A percentile compares a stretch with the other conserved stretches of the same genome.
phyloP scores from a whole-genome alignment of 2,888 invertebrate species.

The Parnassius orleans region DNA sequence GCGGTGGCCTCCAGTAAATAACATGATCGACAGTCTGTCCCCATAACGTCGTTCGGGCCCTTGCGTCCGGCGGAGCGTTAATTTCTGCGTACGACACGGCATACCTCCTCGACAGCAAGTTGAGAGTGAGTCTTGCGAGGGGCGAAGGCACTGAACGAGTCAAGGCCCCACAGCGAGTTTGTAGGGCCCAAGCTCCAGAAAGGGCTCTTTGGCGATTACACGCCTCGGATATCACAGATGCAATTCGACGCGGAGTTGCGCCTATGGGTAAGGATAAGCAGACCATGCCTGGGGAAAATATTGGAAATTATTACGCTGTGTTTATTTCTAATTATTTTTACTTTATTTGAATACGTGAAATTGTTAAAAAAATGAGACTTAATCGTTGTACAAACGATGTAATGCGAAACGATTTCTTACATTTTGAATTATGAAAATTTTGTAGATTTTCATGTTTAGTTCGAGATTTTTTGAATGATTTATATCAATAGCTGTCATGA shows the following conservation, averaged over 20 bases:
- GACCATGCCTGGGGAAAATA: conserved; percentile 78
- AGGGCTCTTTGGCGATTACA: conserved; percentile 73
- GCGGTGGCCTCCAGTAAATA: conserved; percentile 87
- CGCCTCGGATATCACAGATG: conserved; percentile 54
- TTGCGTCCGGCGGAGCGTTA: conserved; percentile 57
- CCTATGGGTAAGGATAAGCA: conserved; percentile 83
- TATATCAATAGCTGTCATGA: no score
- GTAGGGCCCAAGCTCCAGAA: conserved; percentile 75
- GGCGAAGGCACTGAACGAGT: conserved; percentile 83
- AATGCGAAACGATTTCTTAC: no score
- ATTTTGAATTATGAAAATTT: no score
- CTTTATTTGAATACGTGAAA: no score
- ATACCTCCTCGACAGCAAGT: conserved; percentile 84
- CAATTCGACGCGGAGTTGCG: conserved; percentile 62
- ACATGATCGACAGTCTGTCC: conserved; percentile 83
- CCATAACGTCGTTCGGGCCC: conserved; percentile 80
- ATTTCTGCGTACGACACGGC: conserved; percentile 85
- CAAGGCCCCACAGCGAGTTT: conserved; percentile 77
- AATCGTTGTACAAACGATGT: no score
- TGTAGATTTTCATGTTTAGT: no score
- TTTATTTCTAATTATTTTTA: no score
- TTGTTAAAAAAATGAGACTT: no score
- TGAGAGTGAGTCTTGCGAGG: conserved; percentile 74
- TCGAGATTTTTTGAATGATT: no score
- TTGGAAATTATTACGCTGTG: not conserved